Evolutionary conservation across 2,797 vertebrate genomes (phyloP).

Genomic region (Molossus molossus): DNA sequence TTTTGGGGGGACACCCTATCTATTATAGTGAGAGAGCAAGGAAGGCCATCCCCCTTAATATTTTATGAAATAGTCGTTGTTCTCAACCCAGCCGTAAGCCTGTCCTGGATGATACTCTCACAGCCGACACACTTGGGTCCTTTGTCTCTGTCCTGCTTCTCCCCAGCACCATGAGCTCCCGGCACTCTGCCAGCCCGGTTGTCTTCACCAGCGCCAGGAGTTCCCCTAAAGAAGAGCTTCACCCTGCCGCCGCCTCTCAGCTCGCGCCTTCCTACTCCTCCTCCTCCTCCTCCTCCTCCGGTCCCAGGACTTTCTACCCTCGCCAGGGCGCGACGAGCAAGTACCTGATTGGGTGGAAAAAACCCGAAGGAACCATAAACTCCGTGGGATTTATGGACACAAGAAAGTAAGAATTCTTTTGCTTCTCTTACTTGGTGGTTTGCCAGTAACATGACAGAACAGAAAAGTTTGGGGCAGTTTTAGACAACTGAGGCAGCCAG

Average conservation of each 20-base stretch:
- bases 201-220: constrained; percentile 95
- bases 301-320: constrained; percentile 97
- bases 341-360: constrained; percentile 99
- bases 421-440: constrained; percentile 78
- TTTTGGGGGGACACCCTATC: too few species aligned
- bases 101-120: not conserved
- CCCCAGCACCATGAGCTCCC: constrained; percentile 94
- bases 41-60: not conserved
- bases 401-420: constrained; percentile 94
- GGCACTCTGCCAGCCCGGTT: constrained; percentile 94
- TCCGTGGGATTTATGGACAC: constrained; percentile 98
- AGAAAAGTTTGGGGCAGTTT: not conserved
- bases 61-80: not conserved
- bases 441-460: constrained; percentile 28
- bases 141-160: constrained; percentile 84
- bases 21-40: not conserved
- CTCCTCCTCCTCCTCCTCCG: constrained; percentile 93
- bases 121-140: not conserved
- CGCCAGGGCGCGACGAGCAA: constrained; percentile 98
- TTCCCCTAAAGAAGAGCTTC: constrained; percentile 94
- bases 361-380: constrained; percentile 98
- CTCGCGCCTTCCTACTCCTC: constrained; percentile 92
- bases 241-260: constrained; percentile 92
- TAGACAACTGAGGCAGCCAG: not conserved
- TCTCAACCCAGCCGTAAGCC: not conserved